phyloP scores from a whole-genome alignment of 2,113 vertebrate species.

The Melozone crissalis region DNA sequence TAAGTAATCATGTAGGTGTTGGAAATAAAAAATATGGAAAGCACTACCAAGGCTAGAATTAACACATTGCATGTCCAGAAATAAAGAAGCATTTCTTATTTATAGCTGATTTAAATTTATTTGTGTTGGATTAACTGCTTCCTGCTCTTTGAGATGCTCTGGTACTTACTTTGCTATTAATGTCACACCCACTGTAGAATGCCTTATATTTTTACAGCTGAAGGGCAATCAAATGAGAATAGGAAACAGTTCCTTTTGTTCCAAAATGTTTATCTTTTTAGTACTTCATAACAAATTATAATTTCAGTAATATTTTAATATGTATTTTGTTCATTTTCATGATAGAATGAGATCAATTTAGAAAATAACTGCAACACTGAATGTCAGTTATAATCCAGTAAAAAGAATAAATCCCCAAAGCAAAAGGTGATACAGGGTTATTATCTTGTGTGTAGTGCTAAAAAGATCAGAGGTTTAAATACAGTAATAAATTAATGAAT shows the following conservation, averaged over 20 bases:
- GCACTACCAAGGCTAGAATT: neutral
- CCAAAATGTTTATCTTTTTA: neutral
- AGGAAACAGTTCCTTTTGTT: neutral
- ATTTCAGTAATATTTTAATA: neutral
- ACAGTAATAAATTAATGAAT: neutral
- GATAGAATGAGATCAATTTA: neutral
- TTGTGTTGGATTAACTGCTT: conserved; percentile 10
- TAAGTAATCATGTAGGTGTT: neutral
- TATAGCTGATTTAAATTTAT: neutral
- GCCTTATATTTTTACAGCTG: neutral
- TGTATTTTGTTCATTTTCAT: neutral
- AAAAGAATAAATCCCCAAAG: neutral
- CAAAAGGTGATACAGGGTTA: neutral
- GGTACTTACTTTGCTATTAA: neutral
- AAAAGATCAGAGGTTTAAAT: neutral
- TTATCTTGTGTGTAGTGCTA: neutral
- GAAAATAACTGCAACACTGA: neutral
- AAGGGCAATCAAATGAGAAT: neutral
- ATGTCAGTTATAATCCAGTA: neutral
- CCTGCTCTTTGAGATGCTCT: neutral
- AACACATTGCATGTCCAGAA: neutral
- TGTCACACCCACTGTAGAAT: neutral
- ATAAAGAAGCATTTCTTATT: neutral
- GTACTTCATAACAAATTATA: neutral
- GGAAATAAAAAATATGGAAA: neutral